These are phyloP conservation scores for Hetaerina americana DNA, from an alignment of 1,140 invertebrate species.

Conservation along the genomic window DNA sequence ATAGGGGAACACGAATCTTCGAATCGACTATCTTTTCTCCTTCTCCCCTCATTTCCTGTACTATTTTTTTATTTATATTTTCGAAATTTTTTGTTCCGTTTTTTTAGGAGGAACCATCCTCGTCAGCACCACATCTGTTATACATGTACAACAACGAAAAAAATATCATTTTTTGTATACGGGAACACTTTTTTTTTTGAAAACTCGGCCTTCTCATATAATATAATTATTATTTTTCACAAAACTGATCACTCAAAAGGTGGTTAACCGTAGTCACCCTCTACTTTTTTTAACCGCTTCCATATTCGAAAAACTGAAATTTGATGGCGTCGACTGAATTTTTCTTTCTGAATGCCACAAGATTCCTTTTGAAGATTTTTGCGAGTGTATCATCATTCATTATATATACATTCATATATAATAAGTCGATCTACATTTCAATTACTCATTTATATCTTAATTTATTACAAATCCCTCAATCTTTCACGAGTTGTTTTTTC, in stretches of 20 bases:
- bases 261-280: too few species aligned
- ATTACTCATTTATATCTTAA: conserved; percentile 1
- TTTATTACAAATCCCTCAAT: not conserved
- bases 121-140: not conserved
- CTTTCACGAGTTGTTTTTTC: not conserved
- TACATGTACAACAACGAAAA: not conserved
- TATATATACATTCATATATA: conserved; percentile 1
- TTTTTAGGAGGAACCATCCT: not conserved
- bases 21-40: not conserved
- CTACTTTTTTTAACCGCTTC: not conserved
- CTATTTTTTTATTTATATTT: not conserved
- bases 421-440: not conserved
- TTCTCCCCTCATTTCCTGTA: too few species aligned
- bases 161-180: conserved; percentile 1
- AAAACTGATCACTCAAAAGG: not conserved
- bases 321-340: not conserved
- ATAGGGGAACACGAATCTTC: not conserved
- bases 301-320: not conserved
- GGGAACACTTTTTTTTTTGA: not conserved
- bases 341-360: not conserved
- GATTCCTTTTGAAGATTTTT: not conserved
- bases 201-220: not conserved
- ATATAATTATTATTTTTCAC: not conserved
- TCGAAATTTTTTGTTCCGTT: not conserved
- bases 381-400: not conserved